Evolutionary conservation across 2,888 invertebrate species (phyloP), one percentile per base, ranked within the genome.

Genomic region (Epirrita christyi): DNA sequence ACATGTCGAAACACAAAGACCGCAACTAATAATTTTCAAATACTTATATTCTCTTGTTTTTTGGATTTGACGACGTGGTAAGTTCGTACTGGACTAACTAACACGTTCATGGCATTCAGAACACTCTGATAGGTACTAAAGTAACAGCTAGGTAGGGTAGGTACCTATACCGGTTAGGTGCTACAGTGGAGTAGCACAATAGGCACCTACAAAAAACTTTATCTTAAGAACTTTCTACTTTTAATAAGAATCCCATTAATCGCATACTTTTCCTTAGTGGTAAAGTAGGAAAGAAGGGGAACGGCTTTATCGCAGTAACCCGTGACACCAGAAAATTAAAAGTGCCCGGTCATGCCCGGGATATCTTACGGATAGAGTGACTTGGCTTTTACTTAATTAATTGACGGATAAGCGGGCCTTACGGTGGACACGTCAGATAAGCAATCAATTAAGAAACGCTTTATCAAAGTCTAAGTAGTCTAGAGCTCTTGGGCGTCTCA

Each of bases 321-420:
- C 82, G 88, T 85, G 87, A 87, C 89, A 86, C 82, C 83, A 87
- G 86, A 88, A 89, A 88, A 89, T 90, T 89, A 86, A 88, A 91
- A 90, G 86, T 80, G 86, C 83, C 65, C 58, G 68, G 86, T 91
- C 90, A 91, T 78, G 83, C 73, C 80, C 75, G 73, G 80, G 81
- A 81, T 85, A 85, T 88, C 88, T 85, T 78, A 78, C 79, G 78
- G 83, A 84, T 81, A 81, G 85, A 83, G 85, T 88, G 88, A 89
- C 86, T 85, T 73, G 64, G 83, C 86, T 82, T 83, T 80, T 75
- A 85, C 85, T 85, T 88, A 87, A 89, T 90, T 90, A 88, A 90
- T 89, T 85, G 86, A 76, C 73, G 78, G 75, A 75, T 75, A 71
- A 59, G 44, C 59, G 51, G 66, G 71, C 72, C 68, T 66, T 57